These are phyloP conservation scores for Enoplolaimus lenunculus DNA, from an alignment of 2,888 invertebrate genomes.

Conservation along the genomic window DNA sequence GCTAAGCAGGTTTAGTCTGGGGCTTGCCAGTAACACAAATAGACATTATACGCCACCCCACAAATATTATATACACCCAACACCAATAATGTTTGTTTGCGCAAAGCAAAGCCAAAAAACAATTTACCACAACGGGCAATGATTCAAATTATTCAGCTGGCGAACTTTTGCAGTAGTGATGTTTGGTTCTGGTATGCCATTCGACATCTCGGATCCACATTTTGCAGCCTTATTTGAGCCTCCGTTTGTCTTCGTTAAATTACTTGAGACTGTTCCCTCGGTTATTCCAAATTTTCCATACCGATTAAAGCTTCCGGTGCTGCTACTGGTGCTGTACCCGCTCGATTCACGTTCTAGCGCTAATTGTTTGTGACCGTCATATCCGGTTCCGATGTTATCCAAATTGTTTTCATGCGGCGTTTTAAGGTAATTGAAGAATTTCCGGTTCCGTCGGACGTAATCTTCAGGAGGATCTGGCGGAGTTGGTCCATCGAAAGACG, in stretches of 20 bases:
- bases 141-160: neutral
- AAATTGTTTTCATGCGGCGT: too few species aligned
- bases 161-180: neutral
- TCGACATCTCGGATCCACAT: neutral
- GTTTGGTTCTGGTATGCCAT: neutral
- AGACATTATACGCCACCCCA: too few species aligned
- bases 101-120: too few species aligned
- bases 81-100: too few species aligned
- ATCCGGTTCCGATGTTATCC: too few species aligned
- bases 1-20: too few species aligned
- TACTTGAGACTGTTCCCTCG: neutral
- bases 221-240: neutral
- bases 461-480: neutral
- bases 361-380: too few species aligned
- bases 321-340: neutral
- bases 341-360: neutral
- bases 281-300: neutral
- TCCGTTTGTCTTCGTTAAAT: neutral
- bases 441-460: neutral
- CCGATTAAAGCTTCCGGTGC: neutral
- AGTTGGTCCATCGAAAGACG: neutral
- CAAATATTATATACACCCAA: too few species aligned
- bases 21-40: too few species aligned
- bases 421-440: neutral
- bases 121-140: neutral